Evolutionary conservation across 2,797 vertebrate species (phyloP).

Genomic region (Myotis daubentonii): DNA sequence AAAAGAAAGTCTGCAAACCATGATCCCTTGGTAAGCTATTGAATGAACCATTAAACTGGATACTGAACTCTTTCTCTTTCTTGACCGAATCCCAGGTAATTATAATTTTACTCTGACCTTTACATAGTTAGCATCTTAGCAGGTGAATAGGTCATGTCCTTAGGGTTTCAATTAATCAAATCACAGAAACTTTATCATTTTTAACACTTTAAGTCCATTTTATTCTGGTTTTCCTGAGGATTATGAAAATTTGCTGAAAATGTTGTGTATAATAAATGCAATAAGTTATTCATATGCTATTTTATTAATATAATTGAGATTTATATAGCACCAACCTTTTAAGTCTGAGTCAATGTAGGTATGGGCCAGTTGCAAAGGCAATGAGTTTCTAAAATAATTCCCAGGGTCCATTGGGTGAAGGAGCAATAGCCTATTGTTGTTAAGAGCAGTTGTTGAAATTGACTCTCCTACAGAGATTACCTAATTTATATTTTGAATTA

Average conservation of each 20-base stretch:
- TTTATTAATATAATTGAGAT: slow-evolving; percentile 63
- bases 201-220: slow-evolving; percentile 41
- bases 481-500: not conserved
- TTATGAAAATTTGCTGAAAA: slow-evolving; percentile 53
- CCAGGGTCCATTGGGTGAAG: not conserved
- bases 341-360: not conserved
- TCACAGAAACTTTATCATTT: slow-evolving; percentile 8
- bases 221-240: not conserved
- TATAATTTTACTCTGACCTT: slow-evolving; percentile 57
- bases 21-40: not conserved
- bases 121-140: slow-evolving; percentile 48
- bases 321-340: slow-evolving; percentile 36
- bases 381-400: not conserved
- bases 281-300: slow-evolving; percentile 56
- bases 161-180: slow-evolving; percentile 64
- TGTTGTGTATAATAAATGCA: slow-evolving; percentile 56
- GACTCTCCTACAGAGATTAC: not conserved
- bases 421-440: not conserved
- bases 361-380: not conserved
- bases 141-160: slow-evolving; percentile 56
- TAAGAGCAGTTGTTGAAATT: not conserved
- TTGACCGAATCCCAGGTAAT: slow-evolving; percentile 69
- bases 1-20: slow-evolving; percentile 4
- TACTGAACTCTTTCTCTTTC: slow-evolving; percentile 34
- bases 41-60: slow-evolving; percentile 49